These are phyloP conservation scores for Dolichallabes microphthalmus DNA, from an alignment of 2,113 vertebrate species.

Conservation along the genomic window DNA sequence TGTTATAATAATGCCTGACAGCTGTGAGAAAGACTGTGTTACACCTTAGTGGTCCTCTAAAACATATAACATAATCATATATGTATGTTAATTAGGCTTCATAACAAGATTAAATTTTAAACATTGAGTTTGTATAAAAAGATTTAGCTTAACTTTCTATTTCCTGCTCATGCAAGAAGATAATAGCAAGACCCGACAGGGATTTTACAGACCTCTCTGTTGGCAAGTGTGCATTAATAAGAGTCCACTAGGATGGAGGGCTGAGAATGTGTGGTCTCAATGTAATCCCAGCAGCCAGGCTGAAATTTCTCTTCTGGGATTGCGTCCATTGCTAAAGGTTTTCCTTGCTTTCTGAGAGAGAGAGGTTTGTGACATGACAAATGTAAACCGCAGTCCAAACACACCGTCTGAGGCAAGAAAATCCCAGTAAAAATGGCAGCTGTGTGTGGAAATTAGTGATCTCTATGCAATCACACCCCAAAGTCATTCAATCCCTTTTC, in stretches of 20 bases:
- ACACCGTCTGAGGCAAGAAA: conserved; percentile 21
- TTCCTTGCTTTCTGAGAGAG: conserved; percentile 26
- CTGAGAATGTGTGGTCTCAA: conserved; percentile 22
- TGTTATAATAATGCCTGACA: conserved; percentile 2
- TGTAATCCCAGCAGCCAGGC: not conserved
- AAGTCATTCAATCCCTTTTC: conserved; percentile 24
- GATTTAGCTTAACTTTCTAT: not conserved
- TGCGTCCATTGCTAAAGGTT: conserved; percentile 12
- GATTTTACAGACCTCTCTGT: not conserved
- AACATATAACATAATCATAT: not conserved
- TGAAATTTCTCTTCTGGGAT: conserved; percentile 4
- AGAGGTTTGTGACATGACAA: conserved; percentile 7
- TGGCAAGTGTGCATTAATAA: conserved; percentile 12
- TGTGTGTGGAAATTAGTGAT: conserved; percentile 25
- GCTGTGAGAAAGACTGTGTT: conserved; percentile 8
- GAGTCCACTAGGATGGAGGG: not conserved
- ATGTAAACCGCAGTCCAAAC: conserved; percentile 41
- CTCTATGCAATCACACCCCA: not conserved
- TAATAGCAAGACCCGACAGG: not conserved
- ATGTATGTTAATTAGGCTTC: not conserved
- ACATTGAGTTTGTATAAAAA: not conserved
- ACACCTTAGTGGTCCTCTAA: not conserved
- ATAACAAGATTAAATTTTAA: not conserved
- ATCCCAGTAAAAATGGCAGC: conserved; percentile 18
- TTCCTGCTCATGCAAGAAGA: conserved; percentile 9